Evolutionary conservation across 2,113 vertebrate species (phyloP), one percentile per base, ranked within the genome.

Genomic region (Psilopogon haemacephalus): DNA sequence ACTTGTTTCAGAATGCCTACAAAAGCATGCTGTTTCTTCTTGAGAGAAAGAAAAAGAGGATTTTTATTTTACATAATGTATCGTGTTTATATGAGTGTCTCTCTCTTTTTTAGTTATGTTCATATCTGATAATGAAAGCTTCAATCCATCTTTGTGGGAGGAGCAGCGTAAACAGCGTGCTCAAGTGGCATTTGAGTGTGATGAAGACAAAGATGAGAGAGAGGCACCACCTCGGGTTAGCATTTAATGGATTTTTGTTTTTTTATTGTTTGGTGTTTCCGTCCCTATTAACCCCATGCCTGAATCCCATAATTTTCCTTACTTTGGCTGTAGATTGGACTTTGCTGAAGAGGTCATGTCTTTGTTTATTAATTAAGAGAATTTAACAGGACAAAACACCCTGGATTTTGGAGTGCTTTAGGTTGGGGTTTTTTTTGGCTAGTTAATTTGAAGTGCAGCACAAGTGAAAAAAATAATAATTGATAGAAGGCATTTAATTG

Each of bases 141-240:
- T 99, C 95, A 99, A 99, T 93, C 99, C 99, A 5, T 98, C 98
- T 21, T 95, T 99, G 28, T 99, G 99, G 99, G 99, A 99, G 95
- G 99, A 99, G 64, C 99, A 99, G 91, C 98, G 99, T 24, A 99
- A 99, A 91, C 99, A 99, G 83, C 98, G 99, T 67, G 99, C 99
- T 84, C 99, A 99, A 96, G 99, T 99, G 95, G 99, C 99, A 63
- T 99, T 99, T 84, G 99, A 99, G 95, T 99, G 99, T 94, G 99
- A 99, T 82, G 99, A 99, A 97, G 99, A 99, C 97, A 99, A 99
- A 94, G 99, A 99, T 88, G 99, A 99, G 96, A 98, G 99, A 71
- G 99, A 99, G 72, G 98, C 98, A 11, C 99, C 99, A 4, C 98
- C 99, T 38, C 97, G 98, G 70, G 91, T 97, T 75, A 81, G 83